Percentiles rank a stretch among this genome's conserved stretches.
These are phyloP conservation scores for Moxostoma hubbsi DNA, from an alignment of 2,797 vertebrate genomes.

Conservation along the genomic window DNA sequence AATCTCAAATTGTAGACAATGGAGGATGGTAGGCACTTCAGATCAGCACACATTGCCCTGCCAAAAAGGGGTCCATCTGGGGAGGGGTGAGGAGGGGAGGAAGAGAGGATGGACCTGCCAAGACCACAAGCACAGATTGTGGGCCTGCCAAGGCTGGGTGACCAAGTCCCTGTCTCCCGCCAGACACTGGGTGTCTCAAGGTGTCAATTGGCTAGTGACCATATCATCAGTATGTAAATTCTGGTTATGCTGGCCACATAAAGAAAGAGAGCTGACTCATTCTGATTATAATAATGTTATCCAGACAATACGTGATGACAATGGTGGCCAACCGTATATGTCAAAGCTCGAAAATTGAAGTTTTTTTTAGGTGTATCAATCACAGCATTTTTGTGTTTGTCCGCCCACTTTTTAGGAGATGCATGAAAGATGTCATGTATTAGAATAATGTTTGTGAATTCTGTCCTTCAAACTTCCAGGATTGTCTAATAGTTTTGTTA, in stretches of 20 bases:
- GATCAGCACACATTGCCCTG: conserved; percentile 37
- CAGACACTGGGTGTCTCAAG: conserved; percentile 56
- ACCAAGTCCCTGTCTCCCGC: conserved; percentile 63
- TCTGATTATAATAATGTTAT: conserved; percentile 35
- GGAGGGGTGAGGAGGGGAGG: conserved; percentile 18
- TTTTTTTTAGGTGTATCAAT: too few species aligned
- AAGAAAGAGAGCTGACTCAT: conserved; percentile 46
- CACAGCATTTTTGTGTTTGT: too few species aligned
- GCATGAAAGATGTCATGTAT: too few species aligned
- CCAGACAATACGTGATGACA: background rate
- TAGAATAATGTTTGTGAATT: too few species aligned
- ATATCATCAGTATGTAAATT: conserved; percentile 38
- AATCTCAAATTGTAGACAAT: conserved; percentile 65
- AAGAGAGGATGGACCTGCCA: conserved; percentile 68
- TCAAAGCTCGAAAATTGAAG: background rate
- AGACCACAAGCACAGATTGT: conserved; percentile 63
- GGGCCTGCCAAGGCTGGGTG: conserved; percentile 72
- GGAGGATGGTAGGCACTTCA: conserved; percentile 42
- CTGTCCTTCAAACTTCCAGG: too few species aligned
- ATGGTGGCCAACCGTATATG: background rate
- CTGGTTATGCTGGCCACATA: conserved; percentile 4
- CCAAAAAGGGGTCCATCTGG: conserved; percentile 18
- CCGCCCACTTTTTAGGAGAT: background rate
- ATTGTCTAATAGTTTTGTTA: too few species aligned
- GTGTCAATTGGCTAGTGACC: conserved; percentile 41